phyloP scores from a whole-genome alignment of 2,888 invertebrate genomes.

The Rhagonycha lutea region DNA sequence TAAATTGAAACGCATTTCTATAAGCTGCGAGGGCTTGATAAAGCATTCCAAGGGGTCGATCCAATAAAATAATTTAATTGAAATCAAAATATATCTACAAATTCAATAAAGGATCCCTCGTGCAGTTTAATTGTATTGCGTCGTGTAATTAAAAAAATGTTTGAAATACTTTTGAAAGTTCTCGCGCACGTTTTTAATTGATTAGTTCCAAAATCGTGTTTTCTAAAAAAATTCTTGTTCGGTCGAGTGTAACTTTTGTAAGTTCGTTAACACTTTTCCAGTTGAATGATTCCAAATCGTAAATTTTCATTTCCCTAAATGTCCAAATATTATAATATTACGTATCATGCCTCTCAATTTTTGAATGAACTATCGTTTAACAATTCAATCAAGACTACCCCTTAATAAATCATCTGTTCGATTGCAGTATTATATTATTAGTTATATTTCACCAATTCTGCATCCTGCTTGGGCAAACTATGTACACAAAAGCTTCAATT shows the following conservation, averaged over 20 bases:
- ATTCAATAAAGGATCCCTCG: slow-evolving; percentile 44
- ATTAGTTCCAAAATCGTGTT: not conserved
- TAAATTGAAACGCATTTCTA: slow-evolving; percentile 16
- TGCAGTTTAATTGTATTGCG: slow-evolving; percentile 34
- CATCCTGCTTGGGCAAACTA: slow-evolving; percentile 48
- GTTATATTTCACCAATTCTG: slow-evolving; percentile 51
- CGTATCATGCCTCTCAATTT: slow-evolving; percentile 30
- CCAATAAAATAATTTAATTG: slow-evolving; percentile 55
- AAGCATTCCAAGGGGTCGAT: slow-evolving; percentile 53
- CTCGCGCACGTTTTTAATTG: not conserved
- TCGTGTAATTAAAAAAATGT: slow-evolving; percentile 29
- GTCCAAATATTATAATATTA: slow-evolving; percentile 36
- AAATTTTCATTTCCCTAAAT: slow-evolving; percentile 31
- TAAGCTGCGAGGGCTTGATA: slow-evolving; percentile 42
- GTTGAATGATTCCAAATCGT: slow-evolving; percentile 24
- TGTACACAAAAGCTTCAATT: slow-evolving; percentile 45
- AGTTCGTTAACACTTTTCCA: not conserved
- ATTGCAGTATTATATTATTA: slow-evolving; percentile 50
- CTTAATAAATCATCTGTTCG: slow-evolving; percentile 52
- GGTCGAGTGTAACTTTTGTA: not conserved
- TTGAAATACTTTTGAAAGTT: not conserved
- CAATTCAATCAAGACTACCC: slow-evolving; percentile 39
- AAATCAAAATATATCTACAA: slow-evolving; percentile 53
- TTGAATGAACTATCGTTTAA: slow-evolving; percentile 32
- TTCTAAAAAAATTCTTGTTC: not conserved